These are phyloP conservation scores for Stylophora pistillata DNA, from an alignment of 64 coral and sea anemone genomes.

Conservation along the genomic window DNA sequence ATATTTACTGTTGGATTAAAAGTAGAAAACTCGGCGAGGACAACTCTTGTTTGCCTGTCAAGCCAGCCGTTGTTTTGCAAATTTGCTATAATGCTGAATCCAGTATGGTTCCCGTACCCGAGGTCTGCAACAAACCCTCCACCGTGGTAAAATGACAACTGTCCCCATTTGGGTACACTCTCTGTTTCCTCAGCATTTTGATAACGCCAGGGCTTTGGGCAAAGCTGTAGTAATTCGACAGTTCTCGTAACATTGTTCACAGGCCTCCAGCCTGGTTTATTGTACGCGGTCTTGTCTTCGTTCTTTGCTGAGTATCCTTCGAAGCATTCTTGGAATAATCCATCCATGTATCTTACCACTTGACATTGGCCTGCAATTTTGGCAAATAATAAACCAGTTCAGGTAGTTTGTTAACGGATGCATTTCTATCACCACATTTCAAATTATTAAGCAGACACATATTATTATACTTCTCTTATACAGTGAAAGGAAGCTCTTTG, in stretches of 20 bases:
- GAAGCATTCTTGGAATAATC: background rate
- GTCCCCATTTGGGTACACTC: constrained; percentile 16
- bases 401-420: background rate
- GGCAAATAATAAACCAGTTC: background rate
- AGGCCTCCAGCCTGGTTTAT: constrained; percentile 25
- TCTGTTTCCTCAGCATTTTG: background rate
- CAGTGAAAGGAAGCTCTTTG: no score
- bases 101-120: constrained; percentile 5
- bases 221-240: background rate
- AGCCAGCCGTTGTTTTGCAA: constrained; percentile 30
- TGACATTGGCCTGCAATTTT: constrained; percentile 6
- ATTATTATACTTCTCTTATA: no score
- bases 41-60: constrained; percentile 12
- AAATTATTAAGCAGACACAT: no score
- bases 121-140: constrained; percentile 45
- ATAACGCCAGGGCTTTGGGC: constrained; percentile 49
- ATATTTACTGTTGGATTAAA: constrained; percentile 38
- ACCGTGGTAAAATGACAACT: constrained; percentile 1
- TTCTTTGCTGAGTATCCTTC: constrained; percentile 9
- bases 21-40: constrained; percentile 15
- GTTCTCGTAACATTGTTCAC: constrained; percentile 7
- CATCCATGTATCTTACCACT: background rate
- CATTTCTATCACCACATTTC: no score
- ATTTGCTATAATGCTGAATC: background rate
- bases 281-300: constrained; percentile 32